Evolutionary conservation across 2,888 invertebrate genomes (phyloP).

Genomic region (Mythimna loreyi): DNA sequence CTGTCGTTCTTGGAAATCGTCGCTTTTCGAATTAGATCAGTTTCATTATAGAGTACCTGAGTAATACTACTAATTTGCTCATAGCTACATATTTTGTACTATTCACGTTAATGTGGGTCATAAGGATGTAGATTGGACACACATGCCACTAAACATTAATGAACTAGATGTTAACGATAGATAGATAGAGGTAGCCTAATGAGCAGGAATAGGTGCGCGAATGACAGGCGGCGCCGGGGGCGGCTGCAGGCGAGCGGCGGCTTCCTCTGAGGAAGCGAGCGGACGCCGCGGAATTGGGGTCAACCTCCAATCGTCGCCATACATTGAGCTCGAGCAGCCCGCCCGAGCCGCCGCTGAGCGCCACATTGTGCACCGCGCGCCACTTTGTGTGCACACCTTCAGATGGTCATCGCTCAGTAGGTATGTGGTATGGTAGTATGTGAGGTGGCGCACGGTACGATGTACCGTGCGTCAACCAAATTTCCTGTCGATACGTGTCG

Average conservation of each 20-base stretch:
- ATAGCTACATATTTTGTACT: too few species aligned
- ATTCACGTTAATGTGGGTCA: not conserved
- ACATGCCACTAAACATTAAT: not conserved
- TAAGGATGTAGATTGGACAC: not conserved
- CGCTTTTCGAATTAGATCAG: constrained; percentile 5
- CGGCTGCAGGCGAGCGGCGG: constrained; percentile 34
- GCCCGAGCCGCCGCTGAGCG: constrained; percentile 5
- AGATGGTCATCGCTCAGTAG: not conserved
- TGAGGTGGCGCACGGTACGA: too few species aligned
- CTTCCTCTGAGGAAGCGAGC: constrained; percentile 57
- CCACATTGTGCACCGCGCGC: constrained; percentile 13
- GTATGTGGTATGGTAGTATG: too few species aligned
- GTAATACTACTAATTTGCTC: not conserved
- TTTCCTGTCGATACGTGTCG: too few species aligned
- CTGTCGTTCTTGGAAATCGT: constrained; percentile 8
- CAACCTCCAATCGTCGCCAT: constrained; percentile 56
- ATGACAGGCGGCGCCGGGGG: constrained; percentile 19
- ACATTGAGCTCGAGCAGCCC: constrained; percentile 34
- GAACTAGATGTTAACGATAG: not conserved
- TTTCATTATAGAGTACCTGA: constrained; percentile 5
- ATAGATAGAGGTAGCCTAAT: not conserved
- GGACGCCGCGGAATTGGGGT: constrained; percentile 52
- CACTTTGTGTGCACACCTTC: not conserved
- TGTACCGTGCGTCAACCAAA: too few species aligned
- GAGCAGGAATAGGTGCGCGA: not conserved